phyloP scores from a whole-genome alignment of 1,140 invertebrate species.

The Pseudomyrmex pallidus region DNA sequence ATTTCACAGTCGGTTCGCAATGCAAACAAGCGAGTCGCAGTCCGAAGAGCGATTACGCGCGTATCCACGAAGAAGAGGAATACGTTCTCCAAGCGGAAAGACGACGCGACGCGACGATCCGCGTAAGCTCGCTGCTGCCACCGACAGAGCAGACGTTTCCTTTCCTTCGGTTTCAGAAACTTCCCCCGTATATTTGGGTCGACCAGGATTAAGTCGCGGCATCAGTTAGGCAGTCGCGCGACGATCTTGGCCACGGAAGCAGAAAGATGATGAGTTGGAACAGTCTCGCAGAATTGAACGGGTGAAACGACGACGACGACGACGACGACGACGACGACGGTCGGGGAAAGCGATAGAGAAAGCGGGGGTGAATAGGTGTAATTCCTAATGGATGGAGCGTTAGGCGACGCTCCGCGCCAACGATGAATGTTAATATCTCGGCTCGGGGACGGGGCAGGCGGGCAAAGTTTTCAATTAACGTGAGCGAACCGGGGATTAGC shows the following conservation, averaged over 20 bases:
- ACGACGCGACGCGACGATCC: neutral
- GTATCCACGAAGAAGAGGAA: constrained; percentile 20
- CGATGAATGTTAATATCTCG: constrained; percentile 72
- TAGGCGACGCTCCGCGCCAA: constrained; percentile 54
- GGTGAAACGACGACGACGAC: neutral
- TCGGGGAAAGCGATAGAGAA: neutral
- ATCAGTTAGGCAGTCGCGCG: constrained; percentile 21
- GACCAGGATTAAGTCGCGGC: constrained; percentile 25
- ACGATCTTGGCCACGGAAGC: constrained; percentile 26
- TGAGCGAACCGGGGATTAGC: constrained; percentile 63
- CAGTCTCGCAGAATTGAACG: constrained; percentile 13
- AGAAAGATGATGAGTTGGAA: constrained; percentile 48
- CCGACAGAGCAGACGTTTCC: constrained; percentile 3
- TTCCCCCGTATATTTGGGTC: constrained; percentile 1
- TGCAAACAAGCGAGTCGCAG: constrained; percentile 19
- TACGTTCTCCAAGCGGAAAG: constrained; percentile 19
- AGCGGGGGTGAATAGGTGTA: constrained; percentile 64
- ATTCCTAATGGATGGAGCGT: constrained; percentile 71
- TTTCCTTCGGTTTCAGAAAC: neutral
- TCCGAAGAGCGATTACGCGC: constrained; percentile 26
- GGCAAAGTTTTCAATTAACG: constrained; percentile 72
- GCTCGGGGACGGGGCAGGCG: constrained; percentile 39
- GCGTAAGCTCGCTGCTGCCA: constrained; percentile 9
- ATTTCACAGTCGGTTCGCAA: constrained; percentile 27
- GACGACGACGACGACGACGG: neutral